These are phyloP conservation scores for Ameiurus melas DNA, from an alignment of 2,113 vertebrate genomes.

Conservation along the genomic window DNA sequence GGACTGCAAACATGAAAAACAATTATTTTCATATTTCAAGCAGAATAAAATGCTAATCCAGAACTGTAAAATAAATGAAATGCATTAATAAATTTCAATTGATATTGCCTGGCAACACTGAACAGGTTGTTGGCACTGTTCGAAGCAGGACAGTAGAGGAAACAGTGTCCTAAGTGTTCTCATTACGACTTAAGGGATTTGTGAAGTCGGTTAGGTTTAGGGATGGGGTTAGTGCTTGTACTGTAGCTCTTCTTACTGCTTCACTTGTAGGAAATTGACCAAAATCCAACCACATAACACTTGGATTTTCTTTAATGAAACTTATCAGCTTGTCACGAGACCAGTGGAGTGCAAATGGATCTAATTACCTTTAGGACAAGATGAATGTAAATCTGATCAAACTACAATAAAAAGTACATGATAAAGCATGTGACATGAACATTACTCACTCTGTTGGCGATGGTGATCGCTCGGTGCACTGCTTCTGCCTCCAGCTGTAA, in stretches of 20 bases:
- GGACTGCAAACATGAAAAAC: background rate
- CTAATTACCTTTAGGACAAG: background rate
- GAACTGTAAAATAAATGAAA: too few species aligned
- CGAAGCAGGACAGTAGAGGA: background rate
- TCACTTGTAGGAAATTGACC: background rate
- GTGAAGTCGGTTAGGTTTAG: background rate
- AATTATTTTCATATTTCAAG: background rate
- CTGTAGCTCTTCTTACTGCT: background rate
- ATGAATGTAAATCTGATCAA: background rate
- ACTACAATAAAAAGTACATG: background rate
- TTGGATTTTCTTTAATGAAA: background rate
- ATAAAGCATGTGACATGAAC: background rate
- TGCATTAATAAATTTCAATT: background rate
- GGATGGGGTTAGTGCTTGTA: background rate
- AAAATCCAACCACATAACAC: background rate
- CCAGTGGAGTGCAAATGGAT: background rate
- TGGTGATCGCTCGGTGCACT: constrained; percentile 90
- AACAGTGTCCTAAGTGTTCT: background rate
- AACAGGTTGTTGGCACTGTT: background rate
- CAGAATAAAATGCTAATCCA: background rate
- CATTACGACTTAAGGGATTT: background rate
- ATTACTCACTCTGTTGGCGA: constrained; percentile 90
- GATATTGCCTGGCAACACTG: constrained; percentile 2
- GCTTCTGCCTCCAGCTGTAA: constrained; percentile 92
- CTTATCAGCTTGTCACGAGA: background rate